These are phyloP conservation scores for Orcinus orca DNA, from an alignment of 2,113 vertebrate genomes.

Conservation along the genomic window DNA sequence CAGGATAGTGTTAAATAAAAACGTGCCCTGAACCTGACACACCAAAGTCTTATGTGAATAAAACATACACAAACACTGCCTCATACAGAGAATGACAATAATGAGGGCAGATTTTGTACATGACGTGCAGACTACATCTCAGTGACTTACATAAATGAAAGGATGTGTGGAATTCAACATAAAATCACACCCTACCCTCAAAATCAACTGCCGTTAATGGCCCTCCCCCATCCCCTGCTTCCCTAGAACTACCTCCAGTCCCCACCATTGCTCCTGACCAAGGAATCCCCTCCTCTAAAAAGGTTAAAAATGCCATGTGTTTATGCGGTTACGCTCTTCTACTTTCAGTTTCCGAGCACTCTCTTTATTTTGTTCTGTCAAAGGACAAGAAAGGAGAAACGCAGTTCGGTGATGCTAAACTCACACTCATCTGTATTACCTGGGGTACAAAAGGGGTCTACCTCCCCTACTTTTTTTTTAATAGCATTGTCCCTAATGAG, in stretches of 20 bases:
- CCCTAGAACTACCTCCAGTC: background rate
- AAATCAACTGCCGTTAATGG: background rate
- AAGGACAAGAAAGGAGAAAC: background rate
- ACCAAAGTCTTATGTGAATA: background rate
- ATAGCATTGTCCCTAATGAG: background rate
- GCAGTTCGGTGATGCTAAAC: background rate
- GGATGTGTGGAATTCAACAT: background rate
- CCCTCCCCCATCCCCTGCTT: background rate
- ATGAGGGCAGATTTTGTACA: background rate
- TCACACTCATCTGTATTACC: background rate
- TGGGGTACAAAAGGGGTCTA: background rate
- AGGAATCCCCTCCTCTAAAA: background rate
- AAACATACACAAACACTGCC: background rate
- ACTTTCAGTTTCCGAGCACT: background rate
- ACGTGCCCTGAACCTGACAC: background rate
- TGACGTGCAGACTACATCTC: background rate
- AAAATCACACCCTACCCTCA: background rate
- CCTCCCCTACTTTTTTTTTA: background rate
- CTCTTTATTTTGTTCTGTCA: background rate
- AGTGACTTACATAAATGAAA: background rate
- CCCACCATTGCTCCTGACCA: background rate
- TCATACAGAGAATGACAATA: background rate
- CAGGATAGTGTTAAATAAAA: background rate
- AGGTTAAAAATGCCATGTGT: background rate
- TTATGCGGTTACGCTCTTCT: background rate